Percentiles rank a stretch among this genome's conserved stretches.
Evolutionary conservation across 2,113 vertebrate species (phyloP).

Genomic region (Myxocyprinus asiaticus): DNA sequence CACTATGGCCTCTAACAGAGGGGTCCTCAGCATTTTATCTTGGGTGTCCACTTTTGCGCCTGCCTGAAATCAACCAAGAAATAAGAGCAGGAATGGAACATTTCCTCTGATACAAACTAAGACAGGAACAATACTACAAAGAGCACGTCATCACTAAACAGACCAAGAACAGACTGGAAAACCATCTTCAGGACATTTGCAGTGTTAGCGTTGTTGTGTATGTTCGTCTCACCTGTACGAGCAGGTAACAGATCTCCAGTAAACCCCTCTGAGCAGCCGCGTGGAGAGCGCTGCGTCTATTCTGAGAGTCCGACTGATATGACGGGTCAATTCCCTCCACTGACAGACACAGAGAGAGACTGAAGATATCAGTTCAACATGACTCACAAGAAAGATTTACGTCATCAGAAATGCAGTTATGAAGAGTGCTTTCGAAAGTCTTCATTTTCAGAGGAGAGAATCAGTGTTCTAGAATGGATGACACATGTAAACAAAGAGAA

Average conservation of each 20-base stretch:
- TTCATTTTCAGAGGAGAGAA: no score
- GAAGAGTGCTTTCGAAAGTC: no score
- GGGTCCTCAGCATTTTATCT: slow-evolving; percentile 85
- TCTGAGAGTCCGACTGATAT: slow-evolving; percentile 87
- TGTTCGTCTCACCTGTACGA: slow-evolving; percentile 80
- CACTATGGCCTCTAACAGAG: slow-evolving; percentile 85
- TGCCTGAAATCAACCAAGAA: slow-evolving; percentile 73
- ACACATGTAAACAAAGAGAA: no score
- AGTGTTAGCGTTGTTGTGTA: no score
- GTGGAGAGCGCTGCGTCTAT: slow-evolving; percentile 84
- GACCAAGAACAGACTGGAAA: no score
- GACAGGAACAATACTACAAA: neutral
- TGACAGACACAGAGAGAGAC: slow-evolving; percentile 54
- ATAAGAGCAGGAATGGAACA: no score
- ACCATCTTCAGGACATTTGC: no score
- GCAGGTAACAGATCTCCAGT: slow-evolving; percentile 86
- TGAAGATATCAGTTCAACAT: neutral
- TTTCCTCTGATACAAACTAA: slow-evolving; percentile 23
- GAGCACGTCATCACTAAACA: no score
- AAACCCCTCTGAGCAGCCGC: slow-evolving; percentile 86
- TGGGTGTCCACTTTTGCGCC: slow-evolving; percentile 86
- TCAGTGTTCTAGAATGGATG: no score
- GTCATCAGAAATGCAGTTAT: no score
- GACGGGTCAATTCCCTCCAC: slow-evolving; percentile 90
- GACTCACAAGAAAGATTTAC: no score